A percentile compares a stretch with the other conserved stretches of the same genome.
Conservation (phyloP, 1,140 invertebrate genomes). For the Drosophila ironensis region DNA sequence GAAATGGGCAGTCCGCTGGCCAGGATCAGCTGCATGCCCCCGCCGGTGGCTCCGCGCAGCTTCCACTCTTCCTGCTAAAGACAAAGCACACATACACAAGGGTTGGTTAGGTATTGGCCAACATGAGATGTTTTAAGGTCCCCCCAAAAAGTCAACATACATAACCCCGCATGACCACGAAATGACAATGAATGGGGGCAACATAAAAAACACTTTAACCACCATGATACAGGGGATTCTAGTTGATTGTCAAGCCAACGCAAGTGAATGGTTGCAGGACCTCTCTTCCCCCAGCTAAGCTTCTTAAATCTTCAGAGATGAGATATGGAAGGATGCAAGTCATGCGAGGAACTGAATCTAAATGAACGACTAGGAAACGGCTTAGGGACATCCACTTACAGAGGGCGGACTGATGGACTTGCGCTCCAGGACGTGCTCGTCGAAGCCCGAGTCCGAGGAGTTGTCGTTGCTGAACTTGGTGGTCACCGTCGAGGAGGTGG, state of each 20-base stretch:
- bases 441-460: slow-evolving; percentile 86
- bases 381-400: slow-evolving; percentile 35
- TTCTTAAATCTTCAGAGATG: neutral
- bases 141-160: too few relatives aligned
- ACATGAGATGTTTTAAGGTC: too few relatives aligned
- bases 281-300: too few relatives aligned
- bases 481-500: slow-evolving; percentile 62
- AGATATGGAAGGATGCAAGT: neutral
- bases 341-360: too few relatives aligned
- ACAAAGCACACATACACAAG: neutral
- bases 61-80: slow-evolving; percentile 67
- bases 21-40: slow-evolving; percentile 61
- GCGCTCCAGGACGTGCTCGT: slow-evolving; percentile 83
- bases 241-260: too few relatives aligned
- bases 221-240: too few relatives aligned
- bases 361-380: too few relatives aligned
- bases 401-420: slow-evolving; percentile 73
- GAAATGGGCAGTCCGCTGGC: slow-evolving; percentile 70
- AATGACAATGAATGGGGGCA: too few relatives aligned
- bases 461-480: slow-evolving; percentile 85
- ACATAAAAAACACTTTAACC: too few relatives aligned
- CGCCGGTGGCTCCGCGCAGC: slow-evolving; percentile 4
- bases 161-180: too few relatives aligned
- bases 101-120: neutral
- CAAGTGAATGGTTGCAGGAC: too few relatives aligned